Base-by-base conservation (phyloP, 2,113 vertebrate species). In the Origma solitaria region DNA sequence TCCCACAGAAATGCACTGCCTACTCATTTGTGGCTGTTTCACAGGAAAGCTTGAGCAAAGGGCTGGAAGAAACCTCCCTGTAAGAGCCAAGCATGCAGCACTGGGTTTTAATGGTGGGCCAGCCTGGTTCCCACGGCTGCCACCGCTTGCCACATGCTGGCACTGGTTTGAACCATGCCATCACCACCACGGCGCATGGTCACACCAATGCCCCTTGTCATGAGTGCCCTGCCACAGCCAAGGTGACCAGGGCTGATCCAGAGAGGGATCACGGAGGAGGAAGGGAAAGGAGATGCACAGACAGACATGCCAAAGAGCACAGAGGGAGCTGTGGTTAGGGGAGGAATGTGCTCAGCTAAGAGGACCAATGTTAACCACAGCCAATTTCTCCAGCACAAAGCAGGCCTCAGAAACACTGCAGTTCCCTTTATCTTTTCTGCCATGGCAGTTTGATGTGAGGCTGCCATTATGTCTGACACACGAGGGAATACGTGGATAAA, bases 161-260 rank as follows among this genome's bases (percentile, higher is more conserved):
- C 54, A 53, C 45, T 4, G 1, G 28, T 51, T 33, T 68, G 77
- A 77, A 84, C 35, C 8, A 4, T 1, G 0, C 18, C 0, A 0
- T 27, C 86, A 60, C 57, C 0, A 0, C 47, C 44, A 22, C 0
- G 0, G 31, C 3, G 23, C 15, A 0, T 1, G 28, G 56, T 30
- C 78, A 75, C 61, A 30, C 25, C 60, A 56, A 13, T 2, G 28
- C 5, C 79, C 47, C 58, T 30, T 9, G 54, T 25, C 20, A 3
- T 1, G 2, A 71, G 47, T 65, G 54, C 40, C 73, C 53, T 38
- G 27, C 73, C 30, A 33, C 1, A 2, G 51, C 72, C 85, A 78
- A 66, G 61, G 57, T 6, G 20, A 71, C 35, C 6, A 3, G 19
- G 69, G 28, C 25, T 37, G 61, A 60, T 56, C 49, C 82, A 82